These are phyloP conservation scores for Aquatica leii DNA, from an alignment of 2,888 invertebrate genomes.

Conservation along the genomic window DNA sequence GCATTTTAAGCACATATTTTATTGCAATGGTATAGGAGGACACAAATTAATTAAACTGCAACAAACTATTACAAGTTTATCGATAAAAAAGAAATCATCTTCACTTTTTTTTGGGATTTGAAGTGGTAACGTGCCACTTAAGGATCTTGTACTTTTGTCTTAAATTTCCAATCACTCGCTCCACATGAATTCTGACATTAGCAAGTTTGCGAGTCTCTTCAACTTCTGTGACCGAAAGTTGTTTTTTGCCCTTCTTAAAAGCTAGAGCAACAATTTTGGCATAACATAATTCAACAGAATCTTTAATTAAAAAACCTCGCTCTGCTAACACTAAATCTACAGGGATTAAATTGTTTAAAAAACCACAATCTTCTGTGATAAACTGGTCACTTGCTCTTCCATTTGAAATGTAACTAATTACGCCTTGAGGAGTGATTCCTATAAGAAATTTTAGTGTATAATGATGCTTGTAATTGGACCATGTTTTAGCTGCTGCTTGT, in stretches of 20 bases:
- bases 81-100: too few relatives aligned
- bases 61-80: too few relatives aligned
- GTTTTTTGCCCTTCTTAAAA: conserved; percentile 3
- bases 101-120: too few relatives aligned
- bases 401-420: not conserved
- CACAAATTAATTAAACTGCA: too few relatives aligned
- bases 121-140: not conserved
- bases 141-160: not conserved
- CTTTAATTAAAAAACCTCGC: too few relatives aligned
- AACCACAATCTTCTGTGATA: conserved; percentile 1
- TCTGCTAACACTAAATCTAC: not conserved
- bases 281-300: conserved; percentile 9
- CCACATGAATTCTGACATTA: conserved; percentile 1
- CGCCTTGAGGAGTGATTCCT: not conserved
- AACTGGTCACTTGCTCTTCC: not conserved
- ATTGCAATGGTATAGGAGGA: too few relatives aligned
- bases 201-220: not conserved
- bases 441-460: not conserved
- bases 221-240: not conserved
- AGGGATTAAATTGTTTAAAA: not conserved
- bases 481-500: too few relatives aligned
- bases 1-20: too few relatives aligned
- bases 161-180: conserved; percentile 2
- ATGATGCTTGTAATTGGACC: too few relatives aligned
- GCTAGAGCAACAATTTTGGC: not conserved